These are phyloP conservation scores for Corbicula japonica DNA, from an alignment of 2,888 invertebrate species.

Conservation along the genomic window DNA sequence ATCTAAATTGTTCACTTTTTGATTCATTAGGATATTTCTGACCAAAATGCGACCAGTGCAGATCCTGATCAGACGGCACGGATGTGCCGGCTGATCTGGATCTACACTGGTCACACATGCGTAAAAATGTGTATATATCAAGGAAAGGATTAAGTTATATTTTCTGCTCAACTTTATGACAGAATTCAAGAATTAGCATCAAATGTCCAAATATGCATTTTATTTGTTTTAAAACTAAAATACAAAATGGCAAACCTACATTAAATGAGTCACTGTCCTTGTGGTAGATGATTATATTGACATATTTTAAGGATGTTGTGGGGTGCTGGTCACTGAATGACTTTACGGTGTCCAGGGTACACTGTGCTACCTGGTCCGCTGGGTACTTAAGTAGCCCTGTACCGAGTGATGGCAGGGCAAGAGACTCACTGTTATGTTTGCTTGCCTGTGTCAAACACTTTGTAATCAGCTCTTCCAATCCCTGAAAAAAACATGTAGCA, in stretches of 20 bases:
- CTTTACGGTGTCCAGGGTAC: slow-evolving; percentile 44
- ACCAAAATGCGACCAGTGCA: too few species aligned
- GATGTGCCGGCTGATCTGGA: too few species aligned
- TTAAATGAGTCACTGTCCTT: slow-evolving; percentile 40
- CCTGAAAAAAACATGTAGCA: slow-evolving; percentile 29
- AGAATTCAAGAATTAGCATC: too few species aligned
- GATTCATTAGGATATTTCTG: too few species aligned
- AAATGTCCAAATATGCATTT: too few species aligned
- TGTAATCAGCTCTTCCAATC: slow-evolving; percentile 16
- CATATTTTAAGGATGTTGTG: slow-evolving; percentile 32
- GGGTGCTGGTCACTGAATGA: slow-evolving; percentile 44
- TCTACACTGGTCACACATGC: too few species aligned
- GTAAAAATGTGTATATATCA: too few species aligned
- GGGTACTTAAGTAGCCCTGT: slow-evolving; percentile 78
- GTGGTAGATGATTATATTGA: slow-evolving; percentile 49
- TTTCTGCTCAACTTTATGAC: too few species aligned
- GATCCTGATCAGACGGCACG: too few species aligned
- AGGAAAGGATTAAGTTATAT: too few species aligned
- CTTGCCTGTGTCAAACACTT: slow-evolving; percentile 35
- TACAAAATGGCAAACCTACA: slow-evolving; percentile 16
- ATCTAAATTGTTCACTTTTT: too few species aligned
- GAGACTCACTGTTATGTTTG: slow-evolving; percentile 48
- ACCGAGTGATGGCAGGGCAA: slow-evolving; percentile 82
- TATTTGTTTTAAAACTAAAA: not conserved
- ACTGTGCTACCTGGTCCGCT: slow-evolving; percentile 55